Conservation (phyloP, 2,797 vertebrate genomes). For the Delichon dasypus region DNA sequence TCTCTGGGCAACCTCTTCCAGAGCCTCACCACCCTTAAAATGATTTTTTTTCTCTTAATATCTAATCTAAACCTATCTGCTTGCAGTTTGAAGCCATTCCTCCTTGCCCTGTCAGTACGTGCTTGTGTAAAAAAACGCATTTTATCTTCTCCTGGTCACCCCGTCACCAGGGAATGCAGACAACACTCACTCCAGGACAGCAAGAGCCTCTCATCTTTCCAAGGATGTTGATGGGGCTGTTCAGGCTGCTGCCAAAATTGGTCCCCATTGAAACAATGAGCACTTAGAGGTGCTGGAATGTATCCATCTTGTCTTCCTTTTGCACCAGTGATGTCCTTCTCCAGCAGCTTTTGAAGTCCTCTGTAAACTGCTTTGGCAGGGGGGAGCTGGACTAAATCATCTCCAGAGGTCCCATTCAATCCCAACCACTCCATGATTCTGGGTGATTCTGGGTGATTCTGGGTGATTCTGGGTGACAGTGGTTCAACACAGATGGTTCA, state of each 20-base stretch:
- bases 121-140: fast-evolving
- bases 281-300: background rate
- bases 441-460: too few relatives aligned
- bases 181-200: background rate
- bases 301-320: background rate
- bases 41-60: background rate
- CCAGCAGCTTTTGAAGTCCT: background rate
- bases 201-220: background rate
- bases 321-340: background rate
- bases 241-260: background rate
- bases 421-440: background rate
- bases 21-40: background rate
- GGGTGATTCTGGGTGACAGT: background rate
- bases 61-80: background rate
- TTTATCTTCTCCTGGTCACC: background rate
- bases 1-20: background rate
- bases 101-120: background rate
- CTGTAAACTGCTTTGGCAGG: background rate
- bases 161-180: background rate
- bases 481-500: background rate
- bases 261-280: fast-evolving
- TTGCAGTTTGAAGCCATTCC: background rate
- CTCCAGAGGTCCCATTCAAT: background rate
- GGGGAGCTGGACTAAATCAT: background rate
- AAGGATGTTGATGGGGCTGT: background rate